Conservation (phyloP, 2,797 vertebrate species). For the Leuciscus waleckii region DNA sequence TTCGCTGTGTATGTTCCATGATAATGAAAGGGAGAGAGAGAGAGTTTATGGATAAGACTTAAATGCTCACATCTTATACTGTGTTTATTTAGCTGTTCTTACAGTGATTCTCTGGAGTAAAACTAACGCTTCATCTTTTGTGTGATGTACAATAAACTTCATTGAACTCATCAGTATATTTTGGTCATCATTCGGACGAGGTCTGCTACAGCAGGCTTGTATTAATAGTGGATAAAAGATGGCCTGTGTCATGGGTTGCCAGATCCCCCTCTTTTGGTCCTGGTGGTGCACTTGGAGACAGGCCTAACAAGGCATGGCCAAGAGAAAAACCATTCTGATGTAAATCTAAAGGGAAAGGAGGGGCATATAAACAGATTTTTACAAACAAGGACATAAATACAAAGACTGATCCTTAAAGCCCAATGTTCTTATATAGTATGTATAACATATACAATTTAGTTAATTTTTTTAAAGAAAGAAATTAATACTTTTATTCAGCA, state of each 20-base stretch:
- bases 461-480: neutral
- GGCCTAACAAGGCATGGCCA: slow-evolving; percentile 89
- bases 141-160: too few relatives aligned
- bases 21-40: too few relatives aligned
- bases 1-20: too few relatives aligned
- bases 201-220: too few relatives aligned
- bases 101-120: too few relatives aligned
- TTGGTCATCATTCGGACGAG: too few relatives aligned
- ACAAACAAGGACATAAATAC: neutral
- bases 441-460: neutral
- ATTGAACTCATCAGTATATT: too few relatives aligned
- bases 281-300: slow-evolving; percentile 87
- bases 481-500: neutral
- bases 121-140: too few relatives aligned
- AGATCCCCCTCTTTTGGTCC: slow-evolving; percentile 89
- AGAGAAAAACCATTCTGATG: slow-evolving; percentile 90
- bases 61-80: too few relatives aligned
- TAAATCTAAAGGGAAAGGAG: slow-evolving; percentile 76
- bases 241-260: slow-evolving; percentile 87
- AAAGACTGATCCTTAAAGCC: neutral
- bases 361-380: neutral
- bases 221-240: too few relatives aligned
- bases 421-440: neutral
- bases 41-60: too few relatives aligned
- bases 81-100: too few relatives aligned